A percentile compares a stretch with the other conserved stretches of the same genome.
These are phyloP conservation scores for Phyllostomus hastatus DNA, from an alignment of 2,113 vertebrate genomes.

Conservation along the genomic window DNA sequence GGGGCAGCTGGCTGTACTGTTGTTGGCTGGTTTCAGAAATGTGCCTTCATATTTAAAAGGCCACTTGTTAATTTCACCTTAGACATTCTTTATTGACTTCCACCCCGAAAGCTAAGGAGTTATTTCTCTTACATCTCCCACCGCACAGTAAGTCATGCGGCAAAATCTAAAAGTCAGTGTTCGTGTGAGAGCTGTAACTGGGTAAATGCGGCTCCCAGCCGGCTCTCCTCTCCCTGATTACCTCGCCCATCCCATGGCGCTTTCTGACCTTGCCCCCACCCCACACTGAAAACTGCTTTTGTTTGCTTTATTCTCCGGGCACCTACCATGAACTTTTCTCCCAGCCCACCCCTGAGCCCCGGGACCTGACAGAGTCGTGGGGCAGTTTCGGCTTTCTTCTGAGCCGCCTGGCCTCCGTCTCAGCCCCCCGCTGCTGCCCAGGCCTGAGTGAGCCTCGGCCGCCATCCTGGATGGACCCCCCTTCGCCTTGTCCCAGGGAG, in stretches of 20 bases:
- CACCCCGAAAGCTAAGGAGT: not conserved
- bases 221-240: not conserved
- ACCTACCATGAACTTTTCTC: not conserved
- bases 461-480: not conserved
- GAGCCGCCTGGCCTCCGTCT: not conserved
- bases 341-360: not conserved
- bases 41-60: too few species aligned
- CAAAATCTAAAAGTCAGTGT: not conserved
- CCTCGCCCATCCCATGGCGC: not conserved
- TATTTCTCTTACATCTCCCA: not conserved
- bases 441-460: not conserved
- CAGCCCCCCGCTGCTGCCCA: not conserved
- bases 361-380: not conserved
- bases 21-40: too few species aligned
- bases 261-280: not conserved
- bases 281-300: not conserved
- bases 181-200: not conserved
- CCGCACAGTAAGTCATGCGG: not conserved
- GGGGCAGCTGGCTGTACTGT: too few species aligned
- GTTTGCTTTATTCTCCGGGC: not conserved
- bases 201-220: not conserved
- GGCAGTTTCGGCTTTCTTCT: not conserved
- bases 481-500: not conserved
- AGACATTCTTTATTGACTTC: not conserved
- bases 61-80: not conserved